Conservation (phyloP, 2,888 invertebrate genomes). For the Sminthurides aquaticus region DNA sequence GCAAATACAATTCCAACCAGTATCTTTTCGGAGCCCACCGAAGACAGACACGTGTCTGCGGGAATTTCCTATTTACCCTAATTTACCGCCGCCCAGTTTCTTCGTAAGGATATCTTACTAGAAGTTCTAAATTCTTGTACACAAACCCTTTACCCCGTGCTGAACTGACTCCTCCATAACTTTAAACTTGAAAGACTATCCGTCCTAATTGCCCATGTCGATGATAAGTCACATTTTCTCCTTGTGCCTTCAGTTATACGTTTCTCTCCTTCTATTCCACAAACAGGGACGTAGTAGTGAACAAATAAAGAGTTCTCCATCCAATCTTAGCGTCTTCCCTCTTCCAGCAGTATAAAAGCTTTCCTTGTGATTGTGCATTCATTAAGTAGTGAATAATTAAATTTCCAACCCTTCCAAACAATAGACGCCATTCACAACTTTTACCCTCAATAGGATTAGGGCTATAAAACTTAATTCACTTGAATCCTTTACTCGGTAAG, state of each 20-base stretch:
- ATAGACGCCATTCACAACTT: not conserved
- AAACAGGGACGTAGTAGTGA: not conserved
- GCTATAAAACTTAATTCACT: no score
- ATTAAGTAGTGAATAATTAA: constrained; percentile 1
- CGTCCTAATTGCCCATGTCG: not conserved
- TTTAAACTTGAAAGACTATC: not conserved
- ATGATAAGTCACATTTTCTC: not conserved
- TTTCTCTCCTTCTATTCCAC: not conserved
- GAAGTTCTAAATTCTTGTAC: no score
- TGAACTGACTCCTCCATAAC: no score
- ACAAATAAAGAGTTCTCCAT: no score
- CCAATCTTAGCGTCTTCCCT: no score
- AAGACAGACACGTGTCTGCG: not conserved
- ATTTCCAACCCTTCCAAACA: not conserved
- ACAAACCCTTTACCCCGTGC: no score
- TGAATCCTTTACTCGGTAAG: no score
- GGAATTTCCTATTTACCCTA: not conserved
- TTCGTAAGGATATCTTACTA: no score
- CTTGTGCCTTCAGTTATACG: no score
- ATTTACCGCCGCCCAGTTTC: no score
- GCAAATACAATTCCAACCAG: not conserved
- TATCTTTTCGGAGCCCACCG: not conserved
- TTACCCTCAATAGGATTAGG: no score
- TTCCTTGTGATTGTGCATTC: constrained; percentile 4
- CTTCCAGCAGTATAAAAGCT: no score